Percentiles rank a stretch among this genome's conserved stretches.
Evolutionary conservation across 2,113 vertebrate species (phyloP).

Genomic region (Erinaceus europaeus): DNA sequence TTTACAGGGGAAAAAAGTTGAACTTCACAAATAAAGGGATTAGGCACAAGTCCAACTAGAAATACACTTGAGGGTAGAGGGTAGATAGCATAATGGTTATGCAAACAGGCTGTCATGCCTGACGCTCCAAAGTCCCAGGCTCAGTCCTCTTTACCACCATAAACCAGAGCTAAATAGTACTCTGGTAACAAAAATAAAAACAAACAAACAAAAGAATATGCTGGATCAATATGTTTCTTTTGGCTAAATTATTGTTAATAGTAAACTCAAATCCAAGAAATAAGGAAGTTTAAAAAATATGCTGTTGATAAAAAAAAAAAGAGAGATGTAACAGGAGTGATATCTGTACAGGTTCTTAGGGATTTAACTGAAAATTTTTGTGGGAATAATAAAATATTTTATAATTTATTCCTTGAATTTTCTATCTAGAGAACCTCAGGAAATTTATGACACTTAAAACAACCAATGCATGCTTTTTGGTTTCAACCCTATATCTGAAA

Average conservation of each 20-base stretch:
- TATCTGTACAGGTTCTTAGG: background rate
- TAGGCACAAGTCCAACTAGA: constrained; percentile 21
- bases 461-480: background rate
- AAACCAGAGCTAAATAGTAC: too few species aligned
- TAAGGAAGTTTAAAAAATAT: background rate
- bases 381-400: background rate
- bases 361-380: constrained; percentile 5
- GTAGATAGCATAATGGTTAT: too few species aligned
- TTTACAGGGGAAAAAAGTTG: background rate
- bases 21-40: constrained; percentile 7
- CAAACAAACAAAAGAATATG: too few species aligned
- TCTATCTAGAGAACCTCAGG: background rate
- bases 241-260: constrained; percentile 36
- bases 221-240: constrained; percentile 16
- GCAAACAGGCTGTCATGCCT: too few species aligned
- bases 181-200: too few species aligned
- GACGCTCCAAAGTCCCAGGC: too few species aligned
- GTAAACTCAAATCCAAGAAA: constrained; percentile 12
- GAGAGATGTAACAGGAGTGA: background rate
- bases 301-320: constrained; percentile 4
- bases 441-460: background rate
- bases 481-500: constrained; percentile 20
- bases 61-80: too few species aligned
- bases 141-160: too few species aligned
- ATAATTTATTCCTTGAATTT: constrained; percentile 1